Conservation (phyloP, 2,797 vertebrate species). For the Agapornis canus region DNA sequence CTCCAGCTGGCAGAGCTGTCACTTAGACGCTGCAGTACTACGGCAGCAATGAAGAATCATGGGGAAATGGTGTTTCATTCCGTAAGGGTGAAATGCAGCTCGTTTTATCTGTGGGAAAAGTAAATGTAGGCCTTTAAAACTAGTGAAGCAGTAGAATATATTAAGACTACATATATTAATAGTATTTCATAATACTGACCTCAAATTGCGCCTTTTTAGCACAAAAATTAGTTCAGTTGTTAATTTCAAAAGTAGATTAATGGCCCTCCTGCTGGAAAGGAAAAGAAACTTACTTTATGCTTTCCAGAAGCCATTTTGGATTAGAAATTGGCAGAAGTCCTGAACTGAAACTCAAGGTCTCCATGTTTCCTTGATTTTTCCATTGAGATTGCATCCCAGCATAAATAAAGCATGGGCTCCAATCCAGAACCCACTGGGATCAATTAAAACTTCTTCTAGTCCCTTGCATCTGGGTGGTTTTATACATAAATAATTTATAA, state of each 20-base stretch:
- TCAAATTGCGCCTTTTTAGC: background rate
- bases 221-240: background rate
- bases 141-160: background rate
- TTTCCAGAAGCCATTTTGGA: slow-evolving; percentile 40
- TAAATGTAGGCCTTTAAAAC: background rate
- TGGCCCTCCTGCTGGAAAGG: background rate
- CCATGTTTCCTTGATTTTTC: slow-evolving; percentile 26
- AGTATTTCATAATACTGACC: background rate
- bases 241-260: background rate
- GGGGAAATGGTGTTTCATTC: background rate
- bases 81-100: background rate
- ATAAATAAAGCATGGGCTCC: slow-evolving; percentile 41
- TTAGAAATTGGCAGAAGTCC: slow-evolving; percentile 33
- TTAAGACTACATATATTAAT: accelerated
- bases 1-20: background rate
- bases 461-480: background rate
- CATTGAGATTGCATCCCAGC: slow-evolving; percentile 3
- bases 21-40: background rate
- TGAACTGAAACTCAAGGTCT: slow-evolving; percentile 30
- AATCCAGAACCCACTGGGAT: slow-evolving; percentile 43
- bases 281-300: background rate
- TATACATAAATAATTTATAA: background rate
- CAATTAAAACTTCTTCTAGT: background rate
- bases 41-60: background rate
- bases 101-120: background rate